Conservation (phyloP, 2,113 vertebrate genomes). For the Cavia porcellus region DNA sequence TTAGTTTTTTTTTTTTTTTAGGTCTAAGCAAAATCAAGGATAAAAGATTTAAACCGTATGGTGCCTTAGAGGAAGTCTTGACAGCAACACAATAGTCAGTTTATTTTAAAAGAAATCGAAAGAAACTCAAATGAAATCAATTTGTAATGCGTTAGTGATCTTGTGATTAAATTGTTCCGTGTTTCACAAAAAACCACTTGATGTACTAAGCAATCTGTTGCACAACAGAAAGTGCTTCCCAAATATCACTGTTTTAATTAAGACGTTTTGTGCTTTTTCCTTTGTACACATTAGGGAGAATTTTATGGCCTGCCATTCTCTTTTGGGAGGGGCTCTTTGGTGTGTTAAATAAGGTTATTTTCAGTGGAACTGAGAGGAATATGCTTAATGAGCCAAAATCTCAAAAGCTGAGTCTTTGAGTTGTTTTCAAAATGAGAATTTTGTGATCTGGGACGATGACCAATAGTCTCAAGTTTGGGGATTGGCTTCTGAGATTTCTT, state of each 20-base stretch:
- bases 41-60: slow-evolving; percentile 68
- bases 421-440: slow-evolving; percentile 32
- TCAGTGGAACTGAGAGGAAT: slow-evolving; percentile 45
- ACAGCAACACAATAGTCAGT: slow-evolving; percentile 65
- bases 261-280: slow-evolving; percentile 62
- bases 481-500: not conserved
- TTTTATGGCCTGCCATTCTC: slow-evolving; percentile 3
- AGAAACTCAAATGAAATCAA: slow-evolving; percentile 74
- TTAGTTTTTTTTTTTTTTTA: slow-evolving; percentile 64
- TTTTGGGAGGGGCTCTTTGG: not conserved
- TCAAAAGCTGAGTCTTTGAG: slow-evolving; percentile 41
- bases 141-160: slow-evolving; percentile 74
- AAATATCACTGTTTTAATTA: slow-evolving; percentile 74
- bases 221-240: slow-evolving; percentile 76
- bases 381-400: slow-evolving; percentile 46
- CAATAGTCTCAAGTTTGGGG: not conserved
- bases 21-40: slow-evolving; percentile 55
- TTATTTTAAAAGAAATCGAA: slow-evolving; percentile 77
- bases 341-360: slow-evolving; percentile 60
- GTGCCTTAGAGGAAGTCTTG: slow-evolving; percentile 35
- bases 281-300: slow-evolving; percentile 63
- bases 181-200: slow-evolving; percentile 70
- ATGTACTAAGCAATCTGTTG: slow-evolving; percentile 71
- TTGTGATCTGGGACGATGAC: not conserved
- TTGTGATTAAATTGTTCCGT: slow-evolving; percentile 76